Conservation (phyloP, 2,113 vertebrate genomes). For the Australoheros scitulus region DNA sequence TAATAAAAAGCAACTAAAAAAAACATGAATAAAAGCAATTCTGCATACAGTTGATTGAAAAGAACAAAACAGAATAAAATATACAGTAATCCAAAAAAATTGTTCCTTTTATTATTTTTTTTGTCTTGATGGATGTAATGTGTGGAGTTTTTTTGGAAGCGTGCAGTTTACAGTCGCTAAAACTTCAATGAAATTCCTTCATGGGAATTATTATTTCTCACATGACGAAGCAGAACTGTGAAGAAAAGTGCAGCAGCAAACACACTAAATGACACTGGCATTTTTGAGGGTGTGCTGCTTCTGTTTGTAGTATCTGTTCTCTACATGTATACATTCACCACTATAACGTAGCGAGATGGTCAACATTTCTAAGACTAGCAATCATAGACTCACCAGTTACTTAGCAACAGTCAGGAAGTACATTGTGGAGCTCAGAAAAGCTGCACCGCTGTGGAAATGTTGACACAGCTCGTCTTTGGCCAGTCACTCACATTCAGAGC, state of each 20-base stretch:
- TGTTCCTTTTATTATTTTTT: background rate
- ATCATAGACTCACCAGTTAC: constrained; percentile 44
- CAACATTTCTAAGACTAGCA: constrained; percentile 19
- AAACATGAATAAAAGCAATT: background rate
- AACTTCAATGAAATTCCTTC: background rate
- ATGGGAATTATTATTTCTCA: background rate
- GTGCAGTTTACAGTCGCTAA: background rate
- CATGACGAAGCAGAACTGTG: background rate
- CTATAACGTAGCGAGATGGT: constrained; percentile 9
- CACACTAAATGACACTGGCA: background rate
- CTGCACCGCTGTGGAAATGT: constrained; percentile 6
- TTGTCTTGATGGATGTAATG: background rate
- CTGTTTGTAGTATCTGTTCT: background rate
- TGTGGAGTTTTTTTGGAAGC: background rate
- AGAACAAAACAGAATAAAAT: background rate
- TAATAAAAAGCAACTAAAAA: background rate
- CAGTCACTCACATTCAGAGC: constrained; percentile 8
- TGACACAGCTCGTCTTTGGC: constrained; percentile 19
- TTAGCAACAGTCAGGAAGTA: constrained; percentile 49
- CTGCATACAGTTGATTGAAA: background rate
- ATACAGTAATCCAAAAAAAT: background rate
- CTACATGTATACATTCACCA: background rate
- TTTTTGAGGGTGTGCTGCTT: background rate
- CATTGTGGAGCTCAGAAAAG: constrained; percentile 21
- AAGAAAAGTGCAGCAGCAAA: background rate